These are phyloP conservation scores for Gallinago stenura DNA, from an alignment of 2,797 vertebrate species.

Conservation along the genomic window DNA sequence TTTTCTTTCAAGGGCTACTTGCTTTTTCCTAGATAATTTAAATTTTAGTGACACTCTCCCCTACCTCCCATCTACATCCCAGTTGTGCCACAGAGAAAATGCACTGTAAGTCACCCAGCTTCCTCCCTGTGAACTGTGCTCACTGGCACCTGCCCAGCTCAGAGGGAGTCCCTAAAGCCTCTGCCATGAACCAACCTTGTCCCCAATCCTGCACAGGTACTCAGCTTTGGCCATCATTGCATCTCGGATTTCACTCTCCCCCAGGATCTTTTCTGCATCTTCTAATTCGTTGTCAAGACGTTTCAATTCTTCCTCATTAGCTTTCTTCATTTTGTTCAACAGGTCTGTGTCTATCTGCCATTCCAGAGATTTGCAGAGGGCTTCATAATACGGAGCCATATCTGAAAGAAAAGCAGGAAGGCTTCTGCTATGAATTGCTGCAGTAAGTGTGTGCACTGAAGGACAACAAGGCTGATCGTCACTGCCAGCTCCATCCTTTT, in stretches of 20 bases:
- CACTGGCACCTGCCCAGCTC: not conserved
- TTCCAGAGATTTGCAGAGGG: conserved; percentile 93
- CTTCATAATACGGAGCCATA: conserved; percentile 96
- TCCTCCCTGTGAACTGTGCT: rapidly evolving
- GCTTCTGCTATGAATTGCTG: not conserved
- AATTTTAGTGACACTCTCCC: not conserved
- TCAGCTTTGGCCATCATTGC: conserved; percentile 98
- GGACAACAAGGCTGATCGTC: rapidly evolving
- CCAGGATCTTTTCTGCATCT: conserved; percentile 94
- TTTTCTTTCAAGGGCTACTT: not conserved
- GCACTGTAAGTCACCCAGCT: not conserved
- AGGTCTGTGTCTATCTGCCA: conserved; percentile 91
- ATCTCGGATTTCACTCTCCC: conserved; percentile 97
- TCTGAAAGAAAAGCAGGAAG: conserved; percentile 77
- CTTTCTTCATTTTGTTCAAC: conserved; percentile 94
- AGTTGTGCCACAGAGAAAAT: not conserved
- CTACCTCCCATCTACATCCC: not conserved
- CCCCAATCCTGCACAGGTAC: conserved; percentile 94
- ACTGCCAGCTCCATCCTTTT: rapidly evolving
- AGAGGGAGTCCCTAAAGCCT: not conserved
- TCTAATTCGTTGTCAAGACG: conserved; percentile 92
- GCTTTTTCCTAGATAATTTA: not conserved
- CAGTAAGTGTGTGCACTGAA: rapidly evolving
- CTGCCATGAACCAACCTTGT: conserved; percentile 85
- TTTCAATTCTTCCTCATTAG: conserved; percentile 94